Percentiles rank a stretch among this genome's conserved stretches.
phyloP scores from a whole-genome alignment of 2,888 invertebrate species.

The Encarsia formosa region DNA sequence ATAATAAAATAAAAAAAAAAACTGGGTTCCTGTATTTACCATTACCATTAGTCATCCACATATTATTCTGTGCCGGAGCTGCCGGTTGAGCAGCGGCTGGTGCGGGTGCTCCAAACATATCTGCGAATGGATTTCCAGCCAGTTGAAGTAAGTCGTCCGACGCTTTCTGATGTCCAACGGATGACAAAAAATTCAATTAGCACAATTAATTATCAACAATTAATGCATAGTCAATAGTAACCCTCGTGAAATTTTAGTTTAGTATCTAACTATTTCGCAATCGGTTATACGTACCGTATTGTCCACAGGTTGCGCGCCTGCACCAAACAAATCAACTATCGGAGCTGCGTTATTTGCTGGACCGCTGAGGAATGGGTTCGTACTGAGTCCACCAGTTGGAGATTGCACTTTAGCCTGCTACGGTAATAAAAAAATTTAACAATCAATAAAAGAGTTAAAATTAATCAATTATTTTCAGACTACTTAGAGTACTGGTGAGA shows the following conservation, averaged over 20 bases:
- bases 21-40: slow-evolving; percentile 48
- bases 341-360: slow-evolving; percentile 53
- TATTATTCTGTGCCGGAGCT: slow-evolving; percentile 47
- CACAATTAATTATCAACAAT: too few relatives aligned
- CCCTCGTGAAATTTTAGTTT: too few relatives aligned
- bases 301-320: slow-evolving; percentile 54
- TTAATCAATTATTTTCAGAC: slow-evolving; percentile 1
- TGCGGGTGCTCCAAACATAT: slow-evolving; percentile 65
- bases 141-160: slow-evolving; percentile 86
- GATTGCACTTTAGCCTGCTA: slow-evolving; percentile 73
- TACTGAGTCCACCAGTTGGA: slow-evolving; percentile 65
- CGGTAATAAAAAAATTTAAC: not conserved
- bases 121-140: slow-evolving; percentile 83
- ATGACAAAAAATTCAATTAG: not conserved
- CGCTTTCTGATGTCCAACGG: slow-evolving; percentile 57
- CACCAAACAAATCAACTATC: slow-evolving; percentile 78
- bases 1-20: too few relatives aligned
- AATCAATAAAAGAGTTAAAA: not conserved
- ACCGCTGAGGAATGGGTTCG: slow-evolving; percentile 82
- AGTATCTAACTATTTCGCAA: too few relatives aligned
- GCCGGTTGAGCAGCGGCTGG: slow-evolving; percentile 36
- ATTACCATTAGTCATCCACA: slow-evolving; percentile 59
- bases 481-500: too few relatives aligned
- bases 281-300: not conserved
- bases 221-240: too few relatives aligned